Conservation (phyloP, 2,888 invertebrate species). For the Dascillus cervinus region DNA sequence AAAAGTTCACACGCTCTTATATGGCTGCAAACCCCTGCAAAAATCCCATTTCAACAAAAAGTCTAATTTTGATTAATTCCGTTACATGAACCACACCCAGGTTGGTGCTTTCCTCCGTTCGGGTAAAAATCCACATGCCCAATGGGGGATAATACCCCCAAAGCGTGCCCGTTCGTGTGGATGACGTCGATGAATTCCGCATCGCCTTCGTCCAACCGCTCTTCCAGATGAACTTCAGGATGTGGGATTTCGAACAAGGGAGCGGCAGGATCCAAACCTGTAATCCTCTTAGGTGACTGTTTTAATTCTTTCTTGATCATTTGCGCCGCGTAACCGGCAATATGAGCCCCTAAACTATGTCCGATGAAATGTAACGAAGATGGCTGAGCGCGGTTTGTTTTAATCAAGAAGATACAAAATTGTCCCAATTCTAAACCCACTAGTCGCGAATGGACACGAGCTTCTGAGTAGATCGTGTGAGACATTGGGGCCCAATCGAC, state of each 20-base stretch:
- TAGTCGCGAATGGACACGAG: conserved; percentile 41
- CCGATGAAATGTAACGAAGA: conserved; percentile 43
- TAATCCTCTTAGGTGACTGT: conserved; percentile 37
- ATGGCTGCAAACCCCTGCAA: conserved; percentile 34
- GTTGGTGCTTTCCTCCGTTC: conserved; percentile 52
- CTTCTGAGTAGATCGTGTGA: conserved; percentile 42
- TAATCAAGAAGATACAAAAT: conserved; percentile 26
- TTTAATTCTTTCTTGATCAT: conserved; percentile 28
- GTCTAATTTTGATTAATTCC: too few species aligned
- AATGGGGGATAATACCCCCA: conserved; percentile 39
- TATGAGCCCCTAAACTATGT: conserved; percentile 49
- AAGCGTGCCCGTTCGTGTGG: conserved; percentile 47
- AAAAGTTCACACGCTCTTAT: conserved; percentile 32
- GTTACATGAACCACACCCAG: conserved; percentile 44
- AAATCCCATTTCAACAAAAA: too few species aligned
- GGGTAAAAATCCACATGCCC: conserved; percentile 54
- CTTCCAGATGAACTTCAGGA: conserved; percentile 27
- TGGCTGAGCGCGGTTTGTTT: conserved; percentile 21
- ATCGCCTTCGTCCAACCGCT: conserved; percentile 44
- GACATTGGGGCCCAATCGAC: conserved; percentile 51
- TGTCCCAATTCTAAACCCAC: conserved; percentile 42
- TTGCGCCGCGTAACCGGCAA: conserved; percentile 42
- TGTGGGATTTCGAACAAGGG: conserved; percentile 42
- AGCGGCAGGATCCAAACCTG: conserved; percentile 50
- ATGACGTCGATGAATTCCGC: conserved; percentile 49